A percentile compares a stretch with the other conserved stretches of the same genome.
phyloP scores from a whole-genome alignment of 2,113 vertebrate genomes.

The Brachypodius melanocephalos region DNA sequence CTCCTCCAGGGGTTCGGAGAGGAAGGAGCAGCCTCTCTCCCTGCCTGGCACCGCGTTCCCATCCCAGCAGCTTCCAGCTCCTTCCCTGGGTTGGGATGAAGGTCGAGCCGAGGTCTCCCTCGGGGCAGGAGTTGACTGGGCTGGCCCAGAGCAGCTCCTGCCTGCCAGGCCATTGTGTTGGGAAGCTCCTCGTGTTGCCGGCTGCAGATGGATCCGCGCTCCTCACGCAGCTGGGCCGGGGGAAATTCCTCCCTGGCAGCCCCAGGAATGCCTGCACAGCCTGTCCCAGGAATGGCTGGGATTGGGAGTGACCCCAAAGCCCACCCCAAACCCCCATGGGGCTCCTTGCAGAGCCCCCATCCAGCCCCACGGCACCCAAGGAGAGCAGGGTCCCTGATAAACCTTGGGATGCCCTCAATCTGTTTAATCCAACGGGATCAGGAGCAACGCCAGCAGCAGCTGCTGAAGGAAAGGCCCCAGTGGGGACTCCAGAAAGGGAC shows the following conservation, averaged over 20 bases:
- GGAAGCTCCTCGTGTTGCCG: neutral
- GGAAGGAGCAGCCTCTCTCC: neutral
- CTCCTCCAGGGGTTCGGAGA: no score
- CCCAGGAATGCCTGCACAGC: neutral
- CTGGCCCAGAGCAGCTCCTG: neutral
- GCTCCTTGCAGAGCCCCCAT: neutral
- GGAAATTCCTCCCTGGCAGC: neutral
- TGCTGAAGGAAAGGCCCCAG: neutral
- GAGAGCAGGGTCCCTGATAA: fast-evolving
- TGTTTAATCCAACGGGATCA: fast-evolving
- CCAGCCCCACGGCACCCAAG: no score
- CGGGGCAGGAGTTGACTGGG: fast-evolving
- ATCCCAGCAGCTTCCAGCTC: neutral
- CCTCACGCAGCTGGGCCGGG: neutral
- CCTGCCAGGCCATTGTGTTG: neutral
- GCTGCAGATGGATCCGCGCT: neutral
- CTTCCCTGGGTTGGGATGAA: fast-evolving
- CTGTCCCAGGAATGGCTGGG: neutral
- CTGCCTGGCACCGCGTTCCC: neutral
- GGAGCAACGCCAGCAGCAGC: neutral
- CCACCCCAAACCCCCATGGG: fast-evolving
- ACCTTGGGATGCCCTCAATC: no score
- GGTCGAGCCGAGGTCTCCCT: neutral
- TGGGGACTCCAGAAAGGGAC: neutral
- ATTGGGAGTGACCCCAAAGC: neutral